A percentile compares a stretch with the other conserved stretches of the same genome.
These are phyloP conservation scores for Papilio dardanus DNA, from an alignment of 1,140 invertebrate species.

Conservation along the genomic window DNA sequence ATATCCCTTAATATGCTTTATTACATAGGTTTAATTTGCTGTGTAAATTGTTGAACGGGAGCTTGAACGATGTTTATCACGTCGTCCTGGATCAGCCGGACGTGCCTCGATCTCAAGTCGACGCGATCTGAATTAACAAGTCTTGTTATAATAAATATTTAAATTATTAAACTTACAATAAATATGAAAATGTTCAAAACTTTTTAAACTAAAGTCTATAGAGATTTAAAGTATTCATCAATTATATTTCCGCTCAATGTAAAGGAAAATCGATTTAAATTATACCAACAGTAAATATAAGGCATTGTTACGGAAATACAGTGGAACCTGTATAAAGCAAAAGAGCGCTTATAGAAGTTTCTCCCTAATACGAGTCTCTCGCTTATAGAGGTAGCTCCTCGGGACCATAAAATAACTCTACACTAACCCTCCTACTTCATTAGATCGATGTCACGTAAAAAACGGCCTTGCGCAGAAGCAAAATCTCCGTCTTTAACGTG, in stretches of 20 bases:
- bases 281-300: no score
- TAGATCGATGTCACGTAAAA: no score
- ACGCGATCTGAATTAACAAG: slow-evolving; percentile 3
- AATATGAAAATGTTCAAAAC: background rate
- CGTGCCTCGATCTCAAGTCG: slow-evolving; percentile 10
- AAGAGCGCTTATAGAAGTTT: no score
- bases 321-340: no score
- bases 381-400: no score
- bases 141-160: slow-evolving; percentile 3
- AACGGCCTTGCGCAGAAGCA: no score
- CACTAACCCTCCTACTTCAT: no score
- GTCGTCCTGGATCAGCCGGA: background rate
- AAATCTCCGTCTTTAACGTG: no score
- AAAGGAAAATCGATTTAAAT: no score
- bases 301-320: background rate
- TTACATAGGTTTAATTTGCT: slow-evolving; percentile 3
- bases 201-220: background rate
- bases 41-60: background rate
- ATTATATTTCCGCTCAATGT: no score
- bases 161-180: background rate
- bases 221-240: background rate
- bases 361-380: no score
- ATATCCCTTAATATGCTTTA: background rate
- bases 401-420: no score
- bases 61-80: slow-evolving; percentile 16